These are phyloP conservation scores for Cantharis lateralis DNA, from an alignment of 2,888 invertebrate species.

Conservation along the genomic window DNA sequence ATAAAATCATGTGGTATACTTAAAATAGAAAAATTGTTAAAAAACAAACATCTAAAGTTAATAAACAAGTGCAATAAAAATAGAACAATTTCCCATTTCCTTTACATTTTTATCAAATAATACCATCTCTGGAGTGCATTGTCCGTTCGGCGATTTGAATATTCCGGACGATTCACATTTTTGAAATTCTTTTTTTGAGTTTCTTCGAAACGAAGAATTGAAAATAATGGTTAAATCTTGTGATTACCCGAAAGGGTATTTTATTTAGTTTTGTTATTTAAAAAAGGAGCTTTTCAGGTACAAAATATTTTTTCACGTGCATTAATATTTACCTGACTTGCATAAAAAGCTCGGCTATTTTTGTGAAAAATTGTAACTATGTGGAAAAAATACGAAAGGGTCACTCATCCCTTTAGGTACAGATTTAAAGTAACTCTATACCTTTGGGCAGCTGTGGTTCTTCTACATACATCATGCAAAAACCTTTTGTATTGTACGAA, in stretches of 20 bases:
- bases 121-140: not conserved
- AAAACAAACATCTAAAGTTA: not conserved
- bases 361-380: constrained; percentile 29
- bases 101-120: not conserved
- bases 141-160: not conserved
- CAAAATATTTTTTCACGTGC: not conserved
- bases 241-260: not conserved
- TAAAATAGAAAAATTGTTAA: not conserved
- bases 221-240: not conserved
- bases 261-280: not conserved
- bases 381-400: constrained; percentile 32
- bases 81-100: not conserved
- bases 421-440: constrained; percentile 36
- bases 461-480: constrained; percentile 31
- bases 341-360: constrained; percentile 9
- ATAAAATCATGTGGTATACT: not conserved
- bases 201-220: not conserved
- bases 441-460: constrained; percentile 32
- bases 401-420: constrained; percentile 38
- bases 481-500: constrained; percentile 25
- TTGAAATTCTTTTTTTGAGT: not conserved
- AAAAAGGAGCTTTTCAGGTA: not conserved
- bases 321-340: constrained; percentile 1
- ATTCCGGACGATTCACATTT: not conserved
- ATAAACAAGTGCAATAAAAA: not conserved